These are phyloP conservation scores for Globodera ellingtonae DNA, from an alignment of 1,140 invertebrate genomes.

Conservation along the genomic window DNA sequence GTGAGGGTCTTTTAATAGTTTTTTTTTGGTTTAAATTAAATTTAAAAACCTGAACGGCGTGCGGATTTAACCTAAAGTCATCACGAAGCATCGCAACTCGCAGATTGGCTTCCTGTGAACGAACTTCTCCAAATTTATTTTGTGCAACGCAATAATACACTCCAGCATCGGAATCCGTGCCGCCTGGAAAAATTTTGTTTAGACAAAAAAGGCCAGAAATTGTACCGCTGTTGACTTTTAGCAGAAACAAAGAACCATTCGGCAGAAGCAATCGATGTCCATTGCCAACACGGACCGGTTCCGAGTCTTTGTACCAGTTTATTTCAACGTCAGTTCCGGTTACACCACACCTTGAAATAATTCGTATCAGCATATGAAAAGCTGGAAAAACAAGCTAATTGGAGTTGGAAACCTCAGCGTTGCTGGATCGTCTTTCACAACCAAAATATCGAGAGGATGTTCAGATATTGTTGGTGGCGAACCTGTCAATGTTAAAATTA, in stretches of 20 bases:
- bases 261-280: conserved; percentile 49
- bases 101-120: conserved; percentile 48
- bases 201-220: neutral
- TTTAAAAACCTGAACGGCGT: conserved; percentile 40
- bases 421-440: conserved; percentile 47
- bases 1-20: conserved; percentile 31
- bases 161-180: conserved; percentile 46
- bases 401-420: conserved; percentile 30
- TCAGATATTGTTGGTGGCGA: conserved; percentile 42
- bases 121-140: conserved; percentile 42
- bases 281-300: conserved; percentile 51
- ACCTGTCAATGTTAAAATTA: conserved; percentile 18
- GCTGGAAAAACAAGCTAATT: neutral
- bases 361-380: neutral
- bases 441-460: conserved; percentile 51
- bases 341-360: conserved; percentile 23
- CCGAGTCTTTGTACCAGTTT: conserved; percentile 48
- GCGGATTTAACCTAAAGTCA: conserved; percentile 49
- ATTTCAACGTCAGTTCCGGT: conserved; percentile 48
- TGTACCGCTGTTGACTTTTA: conserved; percentile 48
- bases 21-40: neutral
- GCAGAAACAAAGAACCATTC: conserved; percentile 50
- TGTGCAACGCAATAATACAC: conserved; percentile 48
- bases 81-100: conserved; percentile 46
- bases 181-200: conserved; percentile 29